Evolutionary conservation across 2,113 vertebrate species (phyloP), one percentile per base, ranked within the genome.

Genomic region (Rhinopomastus cyanomelas): DNA sequence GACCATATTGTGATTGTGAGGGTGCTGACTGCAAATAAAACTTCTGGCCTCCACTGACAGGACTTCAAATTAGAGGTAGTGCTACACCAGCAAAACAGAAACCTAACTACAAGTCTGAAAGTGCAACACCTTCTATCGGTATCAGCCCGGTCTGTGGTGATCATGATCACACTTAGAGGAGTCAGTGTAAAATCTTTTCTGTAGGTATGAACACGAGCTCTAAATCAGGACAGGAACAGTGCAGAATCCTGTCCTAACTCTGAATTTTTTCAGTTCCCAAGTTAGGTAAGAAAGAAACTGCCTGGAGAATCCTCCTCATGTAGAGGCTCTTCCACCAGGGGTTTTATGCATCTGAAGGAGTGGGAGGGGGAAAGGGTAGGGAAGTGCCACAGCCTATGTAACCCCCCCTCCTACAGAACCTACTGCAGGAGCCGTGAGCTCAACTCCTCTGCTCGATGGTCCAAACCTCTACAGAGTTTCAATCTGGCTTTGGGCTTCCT

Each of bases 361-460:
- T 13, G 22, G 65, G 37, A 85, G 6, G 32, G 12, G 12, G 42
- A 74, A 68, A 66, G 16, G 16, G 18, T 22, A 20, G 10, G 30
- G 49, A 60, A 29, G 23, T 21, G 16, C 16, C 39, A 72, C 25
- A 81, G 23, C 3, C 22, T 37, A 16, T 11, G 23, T 17, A 36
- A 7, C 11, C 2, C 3, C n/a, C 39, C 15, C 19, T 10, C 3
- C 14, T 56, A 9, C 30, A 42, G 62, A 86, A 14, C 13, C 44
- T 37, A 19, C 17, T 59, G 48, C n/a, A 75, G 65, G 46, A 88
- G 46, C 48, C 44, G 19, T 2, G 11, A 78, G 42, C 27, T n/a
- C 0, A 1, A 4, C 16, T 48, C 8, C 17, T 66, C 26, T 48
- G 19, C 52, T 53, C 0, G 0, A 34, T 76, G 12, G 20, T 23